Conservation (phyloP, 2,888 invertebrate genomes). For the Trisateles emortualis region DNA sequence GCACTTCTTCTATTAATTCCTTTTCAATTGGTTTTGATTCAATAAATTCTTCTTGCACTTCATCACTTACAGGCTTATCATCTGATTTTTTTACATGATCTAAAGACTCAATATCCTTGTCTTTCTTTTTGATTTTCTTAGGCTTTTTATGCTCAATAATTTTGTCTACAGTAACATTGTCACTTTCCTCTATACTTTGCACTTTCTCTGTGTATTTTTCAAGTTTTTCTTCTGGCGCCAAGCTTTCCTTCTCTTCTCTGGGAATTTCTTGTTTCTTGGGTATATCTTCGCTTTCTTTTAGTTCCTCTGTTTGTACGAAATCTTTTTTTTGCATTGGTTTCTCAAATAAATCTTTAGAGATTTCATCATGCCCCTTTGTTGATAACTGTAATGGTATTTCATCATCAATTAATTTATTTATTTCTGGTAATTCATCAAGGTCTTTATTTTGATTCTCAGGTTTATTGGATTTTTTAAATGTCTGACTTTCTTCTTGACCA, state of each 20-base stretch:
- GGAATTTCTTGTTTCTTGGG: too few species aligned
- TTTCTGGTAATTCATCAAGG: background rate
- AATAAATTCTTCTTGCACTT: background rate
- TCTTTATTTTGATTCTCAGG: slow-evolving; percentile 1
- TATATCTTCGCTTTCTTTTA: too few species aligned
- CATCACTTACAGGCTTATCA: background rate
- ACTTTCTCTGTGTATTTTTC: too few species aligned
- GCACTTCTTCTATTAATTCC: background rate
- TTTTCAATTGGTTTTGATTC: background rate
- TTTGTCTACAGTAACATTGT: too few species aligned
- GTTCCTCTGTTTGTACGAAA: background rate
- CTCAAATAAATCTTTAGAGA: too few species aligned
- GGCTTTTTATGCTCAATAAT: background rate
- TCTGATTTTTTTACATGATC: background rate
- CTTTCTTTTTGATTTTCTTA: background rate
- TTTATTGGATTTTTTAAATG: slow-evolving; percentile 9
- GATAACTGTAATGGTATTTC: background rate
- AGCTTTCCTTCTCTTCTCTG: too few species aligned
- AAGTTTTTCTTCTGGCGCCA: too few species aligned
- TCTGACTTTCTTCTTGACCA: slow-evolving; percentile 8
- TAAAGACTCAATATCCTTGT: background rate
- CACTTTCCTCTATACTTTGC: too few species aligned
- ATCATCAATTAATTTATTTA: background rate
- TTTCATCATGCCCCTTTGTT: background rate
- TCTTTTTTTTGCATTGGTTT: background rate